Conservation (phyloP, 1,140 invertebrate species). For the Thaumetopoea pityocampa region DNA sequence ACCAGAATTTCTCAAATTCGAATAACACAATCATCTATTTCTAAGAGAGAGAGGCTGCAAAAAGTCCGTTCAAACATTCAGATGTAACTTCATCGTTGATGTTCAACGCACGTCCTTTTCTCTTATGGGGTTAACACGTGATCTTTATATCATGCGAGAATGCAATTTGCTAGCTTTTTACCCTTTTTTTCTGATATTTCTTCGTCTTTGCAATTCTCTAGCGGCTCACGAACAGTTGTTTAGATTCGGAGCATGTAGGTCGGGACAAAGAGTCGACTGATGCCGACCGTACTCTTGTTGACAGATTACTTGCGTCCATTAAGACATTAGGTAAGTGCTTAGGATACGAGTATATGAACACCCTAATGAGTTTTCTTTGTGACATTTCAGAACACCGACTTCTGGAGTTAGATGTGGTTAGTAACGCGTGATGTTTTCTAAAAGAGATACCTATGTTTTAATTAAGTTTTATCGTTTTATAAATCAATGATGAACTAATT, state of each 20-base stretch:
- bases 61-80: conserved; percentile 8
- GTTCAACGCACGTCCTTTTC: conserved; percentile 6
- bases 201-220: conserved; percentile 11
- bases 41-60: too few species aligned
- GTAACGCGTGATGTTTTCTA: too few species aligned
- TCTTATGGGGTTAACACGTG: conserved; percentile 18
- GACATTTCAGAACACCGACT: background rate
- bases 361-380: background rate
- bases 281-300: conserved; percentile 1
- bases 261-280: background rate
- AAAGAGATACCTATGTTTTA: too few species aligned
- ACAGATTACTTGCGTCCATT: conserved; percentile 21
- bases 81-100: conserved; percentile 5
- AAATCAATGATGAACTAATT: too few species aligned
- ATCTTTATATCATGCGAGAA: conserved; percentile 16
- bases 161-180: conserved; percentile 17
- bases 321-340: conserved; percentile 10
- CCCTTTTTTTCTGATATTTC: conserved; percentile 10
- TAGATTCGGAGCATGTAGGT: conserved; percentile 11
- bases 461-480: too few species aligned
- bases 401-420: background rate
- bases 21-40: too few species aligned
- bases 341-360: background rate
- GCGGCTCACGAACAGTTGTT: conserved; percentile 14
- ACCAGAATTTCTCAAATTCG: too few species aligned